A percentile compares a stretch with the other conserved stretches of the same genome.
phyloP scores from a whole-genome alignment of 2,797 vertebrate genomes.

The Pangasius larnaudii region DNA sequence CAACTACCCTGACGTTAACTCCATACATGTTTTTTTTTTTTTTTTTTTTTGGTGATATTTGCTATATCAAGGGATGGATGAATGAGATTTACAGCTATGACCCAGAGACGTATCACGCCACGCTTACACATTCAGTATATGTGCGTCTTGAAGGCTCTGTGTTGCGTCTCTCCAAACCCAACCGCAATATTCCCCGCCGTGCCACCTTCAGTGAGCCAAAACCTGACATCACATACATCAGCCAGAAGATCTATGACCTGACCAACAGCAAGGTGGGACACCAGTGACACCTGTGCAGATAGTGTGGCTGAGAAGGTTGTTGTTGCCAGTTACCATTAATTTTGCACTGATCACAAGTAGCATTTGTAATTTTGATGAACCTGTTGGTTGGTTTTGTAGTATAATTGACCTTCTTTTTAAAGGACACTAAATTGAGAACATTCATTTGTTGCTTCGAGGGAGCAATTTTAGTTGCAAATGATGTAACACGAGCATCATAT shows the following conservation, averaged over 20 bases:
- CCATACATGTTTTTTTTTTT: not conserved
- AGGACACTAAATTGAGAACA: not conserved
- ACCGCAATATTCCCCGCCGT: constrained; percentile 93
- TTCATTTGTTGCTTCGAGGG: not conserved
- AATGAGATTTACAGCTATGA: constrained; percentile 96
- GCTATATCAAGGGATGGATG: constrained; percentile 90
- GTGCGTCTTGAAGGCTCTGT: constrained; percentile 91
- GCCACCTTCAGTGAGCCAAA: constrained; percentile 93
- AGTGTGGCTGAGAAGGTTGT: not conserved
- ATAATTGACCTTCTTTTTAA: not conserved
- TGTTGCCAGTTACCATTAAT: not conserved
- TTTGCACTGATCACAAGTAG: not conserved
- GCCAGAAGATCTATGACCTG: constrained; percentile 98
- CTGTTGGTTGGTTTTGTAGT: not conserved
- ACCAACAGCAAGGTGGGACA: constrained; percentile 89
- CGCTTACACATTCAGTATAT: constrained; percentile 93
- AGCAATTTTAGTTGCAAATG: not conserved
- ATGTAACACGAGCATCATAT: not conserved
- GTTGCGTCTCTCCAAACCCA: constrained; percentile 93
- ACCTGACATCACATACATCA: constrained; percentile 89
- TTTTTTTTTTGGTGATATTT: not conserved
- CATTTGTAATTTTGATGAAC: not conserved
- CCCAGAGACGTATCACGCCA: constrained; percentile 96
- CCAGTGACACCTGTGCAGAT: not conserved
- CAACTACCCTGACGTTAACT: not conserved